Evolutionary conservation across 1,140 invertebrate genomes (phyloP).

Genomic region (Musca vetustissima): DNA sequence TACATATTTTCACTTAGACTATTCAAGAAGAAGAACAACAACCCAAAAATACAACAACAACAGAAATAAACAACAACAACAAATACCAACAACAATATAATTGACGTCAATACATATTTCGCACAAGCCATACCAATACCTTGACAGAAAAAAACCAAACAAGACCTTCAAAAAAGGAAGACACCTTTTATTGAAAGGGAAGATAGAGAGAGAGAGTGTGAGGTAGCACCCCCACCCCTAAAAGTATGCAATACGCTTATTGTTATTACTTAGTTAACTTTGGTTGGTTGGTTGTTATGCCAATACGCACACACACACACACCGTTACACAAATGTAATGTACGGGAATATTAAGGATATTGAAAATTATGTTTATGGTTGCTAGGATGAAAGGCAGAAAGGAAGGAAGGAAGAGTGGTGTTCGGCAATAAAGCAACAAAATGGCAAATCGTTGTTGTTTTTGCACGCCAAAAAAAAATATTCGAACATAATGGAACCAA

Average conservation of each 20-base stretch:
- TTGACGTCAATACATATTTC: slow-evolving; percentile 56
- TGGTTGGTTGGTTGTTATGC: slow-evolving; percentile 12
- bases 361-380: slow-evolving; percentile 24
- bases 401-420: background rate
- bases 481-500: no score
- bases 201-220: no score
- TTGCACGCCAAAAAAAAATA: background rate
- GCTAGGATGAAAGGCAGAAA: slow-evolving; percentile 9
- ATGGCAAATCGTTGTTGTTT: slow-evolving; percentile 25
- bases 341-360: no score
- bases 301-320: background rate
- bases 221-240: background rate
- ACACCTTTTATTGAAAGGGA: no score
- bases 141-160: no score
- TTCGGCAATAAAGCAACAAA: slow-evolving; percentile 1
- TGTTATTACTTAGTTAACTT: background rate
- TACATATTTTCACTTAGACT: background rate
- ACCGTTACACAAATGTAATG: background rate
- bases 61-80: no score
- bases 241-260: slow-evolving; percentile 7
- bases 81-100: slow-evolving; percentile 36
- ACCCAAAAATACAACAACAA: no score
- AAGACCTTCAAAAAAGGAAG: no score
- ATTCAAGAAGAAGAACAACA: no score
- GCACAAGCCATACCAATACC: no score